phyloP scores from a whole-genome alignment of 2,888 invertebrate species.

The Carabus problematicus region DNA sequence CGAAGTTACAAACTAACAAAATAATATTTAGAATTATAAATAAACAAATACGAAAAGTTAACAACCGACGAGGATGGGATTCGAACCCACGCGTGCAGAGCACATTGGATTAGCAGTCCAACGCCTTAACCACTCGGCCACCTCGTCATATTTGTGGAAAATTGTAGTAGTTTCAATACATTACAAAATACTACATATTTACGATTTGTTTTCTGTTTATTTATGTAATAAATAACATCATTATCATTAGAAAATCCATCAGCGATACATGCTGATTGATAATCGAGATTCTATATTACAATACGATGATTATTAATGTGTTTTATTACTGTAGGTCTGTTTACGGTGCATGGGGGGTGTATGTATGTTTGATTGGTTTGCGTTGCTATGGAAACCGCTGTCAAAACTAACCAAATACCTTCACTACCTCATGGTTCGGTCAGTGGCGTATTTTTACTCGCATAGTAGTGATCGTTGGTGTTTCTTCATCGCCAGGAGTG shows the following conservation, averaged over 20 bases:
- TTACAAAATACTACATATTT: no score
- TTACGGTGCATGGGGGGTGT: no score
- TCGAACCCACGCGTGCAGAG: conserved; percentile 71
- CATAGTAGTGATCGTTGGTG: conserved; percentile 23
- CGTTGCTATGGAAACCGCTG: conserved; percentile 24
- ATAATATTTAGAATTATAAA: conserved; percentile 41
- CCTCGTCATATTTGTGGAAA: conserved; percentile 63
- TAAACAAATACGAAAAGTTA: conserved; percentile 44
- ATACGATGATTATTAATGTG: no score
- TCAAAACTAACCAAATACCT: conserved; percentile 34
- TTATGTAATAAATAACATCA: neutral
- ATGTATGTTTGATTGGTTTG: no score
- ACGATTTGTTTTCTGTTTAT: no score
- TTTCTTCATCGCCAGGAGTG: no score
- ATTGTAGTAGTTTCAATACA: no score
- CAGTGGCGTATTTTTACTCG: conserved; percentile 34
- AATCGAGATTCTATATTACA: no score
- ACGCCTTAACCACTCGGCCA: conserved; percentile 72
- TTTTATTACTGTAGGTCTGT: no score
- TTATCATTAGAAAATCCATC: neutral
- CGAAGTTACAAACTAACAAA: no score
- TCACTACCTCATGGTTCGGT: conserved; percentile 11
- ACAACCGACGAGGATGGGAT: conserved; percentile 64
- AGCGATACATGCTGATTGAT: no score
- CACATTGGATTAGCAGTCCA: conserved; percentile 72